Conservation (phyloP, 2,113 vertebrate species). For the Ophthalmolycus amberensis region DNA sequence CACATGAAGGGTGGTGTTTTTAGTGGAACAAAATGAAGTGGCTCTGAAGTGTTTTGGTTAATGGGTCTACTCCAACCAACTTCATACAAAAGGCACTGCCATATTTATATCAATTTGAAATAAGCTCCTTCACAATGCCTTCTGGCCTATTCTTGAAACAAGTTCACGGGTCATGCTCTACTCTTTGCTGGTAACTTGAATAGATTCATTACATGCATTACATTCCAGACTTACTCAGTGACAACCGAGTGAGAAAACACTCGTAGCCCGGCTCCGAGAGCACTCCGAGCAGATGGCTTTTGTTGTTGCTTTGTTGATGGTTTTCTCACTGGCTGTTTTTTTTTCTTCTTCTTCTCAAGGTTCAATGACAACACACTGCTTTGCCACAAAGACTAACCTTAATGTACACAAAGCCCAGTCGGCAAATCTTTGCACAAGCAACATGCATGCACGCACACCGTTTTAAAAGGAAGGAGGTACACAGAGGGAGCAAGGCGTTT, state of each 20-base stretch:
- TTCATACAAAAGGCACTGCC: conserved; percentile 52
- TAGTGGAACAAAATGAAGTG: conserved; percentile 71
- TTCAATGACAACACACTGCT: conserved; percentile 71
- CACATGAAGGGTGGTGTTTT: conserved; percentile 65
- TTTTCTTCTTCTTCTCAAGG: conserved; percentile 36
- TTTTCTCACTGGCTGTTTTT: conserved; percentile 43
- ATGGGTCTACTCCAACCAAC: conserved; percentile 69
- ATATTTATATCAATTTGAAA: conserved; percentile 70
- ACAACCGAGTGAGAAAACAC: conserved; percentile 42
- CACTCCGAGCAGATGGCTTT: conserved; percentile 24
- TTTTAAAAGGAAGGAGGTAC: conserved; percentile 73
- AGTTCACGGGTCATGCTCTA: conserved; percentile 48
- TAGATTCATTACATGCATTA: conserved; percentile 51
- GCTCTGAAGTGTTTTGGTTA: conserved; percentile 77
- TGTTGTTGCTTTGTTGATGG: conserved; percentile 42
- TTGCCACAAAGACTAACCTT: conserved; percentile 78
- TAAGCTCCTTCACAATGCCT: conserved; percentile 57
- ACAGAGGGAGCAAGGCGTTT: conserved; percentile 79
- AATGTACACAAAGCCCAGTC: conserved; percentile 83
- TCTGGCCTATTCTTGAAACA: conserved; percentile 60
- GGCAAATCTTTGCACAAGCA: conserved; percentile 78
- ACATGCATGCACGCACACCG: conserved; percentile 66
- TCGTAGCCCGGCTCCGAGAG: conserved; percentile 2
- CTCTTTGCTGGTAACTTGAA: conserved; percentile 44
- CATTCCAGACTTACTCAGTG: conserved; percentile 33